phyloP scores from a whole-genome alignment of 2,888 invertebrate genomes.

The Iselma pallidipennis region DNA sequence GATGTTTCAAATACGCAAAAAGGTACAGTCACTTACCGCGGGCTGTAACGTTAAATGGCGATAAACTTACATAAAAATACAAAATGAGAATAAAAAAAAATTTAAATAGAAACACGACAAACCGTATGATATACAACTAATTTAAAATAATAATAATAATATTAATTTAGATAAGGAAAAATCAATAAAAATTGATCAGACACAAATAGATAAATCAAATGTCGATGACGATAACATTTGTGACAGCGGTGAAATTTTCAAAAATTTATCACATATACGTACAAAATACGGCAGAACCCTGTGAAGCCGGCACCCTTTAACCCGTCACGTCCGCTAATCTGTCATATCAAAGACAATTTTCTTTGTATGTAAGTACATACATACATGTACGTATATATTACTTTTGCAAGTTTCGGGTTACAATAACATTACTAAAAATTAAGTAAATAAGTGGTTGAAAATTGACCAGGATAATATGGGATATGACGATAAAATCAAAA shows the following conservation, averaged over 20 bases:
- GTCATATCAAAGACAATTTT: too few relatives aligned
- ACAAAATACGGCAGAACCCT: too few relatives aligned
- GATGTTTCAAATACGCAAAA: conserved; percentile 25
- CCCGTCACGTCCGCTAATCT: too few relatives aligned
- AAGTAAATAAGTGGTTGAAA: too few relatives aligned
- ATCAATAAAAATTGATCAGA: conserved; percentile 14
- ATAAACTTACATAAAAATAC: not conserved
- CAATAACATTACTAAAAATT: too few relatives aligned
- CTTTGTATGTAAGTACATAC: too few relatives aligned
- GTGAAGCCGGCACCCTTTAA: too few relatives aligned
- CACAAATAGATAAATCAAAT: not conserved
- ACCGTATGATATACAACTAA: not conserved
- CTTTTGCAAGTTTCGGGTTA: too few relatives aligned
- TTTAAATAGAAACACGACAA: not conserved
- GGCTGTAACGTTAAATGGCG: conserved; percentile 14
- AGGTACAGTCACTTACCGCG: conserved; percentile 19
- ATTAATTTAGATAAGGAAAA: not conserved
- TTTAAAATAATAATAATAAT: not conserved
- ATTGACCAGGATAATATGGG: too few relatives aligned
- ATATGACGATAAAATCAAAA: too few relatives aligned
- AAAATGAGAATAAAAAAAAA: not conserved
- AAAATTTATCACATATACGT: conserved; percentile 4
- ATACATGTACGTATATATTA: too few relatives aligned
- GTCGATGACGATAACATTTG: not conserved
- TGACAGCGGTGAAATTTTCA: not conserved